Evolutionary conservation across 2,113 vertebrate genomes (phyloP).

Genomic region (Piaya cayana): DNA sequence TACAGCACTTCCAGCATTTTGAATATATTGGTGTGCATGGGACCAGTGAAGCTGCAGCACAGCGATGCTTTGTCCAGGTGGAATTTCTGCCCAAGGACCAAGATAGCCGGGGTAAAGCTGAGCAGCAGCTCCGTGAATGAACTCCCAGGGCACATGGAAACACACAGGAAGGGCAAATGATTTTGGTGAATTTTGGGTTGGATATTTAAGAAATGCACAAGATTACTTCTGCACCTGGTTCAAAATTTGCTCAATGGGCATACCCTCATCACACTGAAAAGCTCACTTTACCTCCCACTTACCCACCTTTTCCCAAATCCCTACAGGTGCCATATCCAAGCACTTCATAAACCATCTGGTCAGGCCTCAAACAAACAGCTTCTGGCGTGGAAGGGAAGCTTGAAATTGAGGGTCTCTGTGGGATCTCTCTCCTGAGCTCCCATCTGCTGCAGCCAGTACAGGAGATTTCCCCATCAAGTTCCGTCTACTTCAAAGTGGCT

Average conservation of each 20-base stretch:
- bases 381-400: not conserved
- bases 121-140: not conserved
- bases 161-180: not conserved
- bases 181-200: not conserved
- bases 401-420: not conserved
- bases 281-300: not conserved
- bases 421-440: not conserved
- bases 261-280: not conserved
- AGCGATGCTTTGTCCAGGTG: fast-evolving
- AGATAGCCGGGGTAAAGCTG: not conserved
- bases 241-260: not conserved
- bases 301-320: not conserved
- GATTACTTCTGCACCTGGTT: not conserved
- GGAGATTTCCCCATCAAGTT: conserved; percentile 17
- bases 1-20: not conserved
- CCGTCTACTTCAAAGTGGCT: not conserved
- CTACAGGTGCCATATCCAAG: fast-evolving
- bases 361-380: not conserved
- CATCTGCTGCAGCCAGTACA: not conserved
- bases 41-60: not conserved
- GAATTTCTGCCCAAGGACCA: not conserved
- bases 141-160: not conserved
- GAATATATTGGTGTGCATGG: fast-evolving
- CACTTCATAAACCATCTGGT: not conserved
- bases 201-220: not conserved